phyloP scores from a whole-genome alignment of 2,113 vertebrate species.

The Lynx canadensis region DNA sequence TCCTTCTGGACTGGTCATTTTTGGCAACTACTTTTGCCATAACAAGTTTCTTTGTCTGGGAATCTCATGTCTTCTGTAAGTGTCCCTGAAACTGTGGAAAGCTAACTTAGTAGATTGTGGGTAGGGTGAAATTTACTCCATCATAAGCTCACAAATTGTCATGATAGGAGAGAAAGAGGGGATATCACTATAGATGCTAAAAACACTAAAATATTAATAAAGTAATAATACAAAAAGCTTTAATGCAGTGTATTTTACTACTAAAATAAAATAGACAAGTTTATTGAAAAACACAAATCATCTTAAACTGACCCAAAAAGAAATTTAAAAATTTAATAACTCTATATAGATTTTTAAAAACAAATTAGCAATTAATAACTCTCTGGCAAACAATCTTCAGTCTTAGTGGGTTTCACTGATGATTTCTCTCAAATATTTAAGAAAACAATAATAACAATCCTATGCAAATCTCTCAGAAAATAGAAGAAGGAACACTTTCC shows the following conservation, averaged over 20 bases:
- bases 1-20: neutral
- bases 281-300: slow-evolving; percentile 13
- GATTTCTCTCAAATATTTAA: slow-evolving; percentile 4
- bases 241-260: neutral
- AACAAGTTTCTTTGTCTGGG: neutral
- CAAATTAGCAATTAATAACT: neutral
- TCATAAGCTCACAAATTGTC: neutral
- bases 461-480: neutral
- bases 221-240: neutral
- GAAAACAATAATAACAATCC: neutral
- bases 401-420: neutral
- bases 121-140: neutral
- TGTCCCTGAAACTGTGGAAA: neutral
- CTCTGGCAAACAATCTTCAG: neutral
- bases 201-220: slow-evolving; percentile 24
- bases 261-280: neutral
- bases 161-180: neutral
- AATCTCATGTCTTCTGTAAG: neutral
- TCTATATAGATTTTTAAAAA: neutral
- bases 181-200: neutral
- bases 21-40: neutral
- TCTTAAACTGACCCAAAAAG: neutral
- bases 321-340: neutral
- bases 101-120: neutral
- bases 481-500: neutral